Conservation (phyloP, 2,888 invertebrate species). For the Athalia rosae region DNA sequence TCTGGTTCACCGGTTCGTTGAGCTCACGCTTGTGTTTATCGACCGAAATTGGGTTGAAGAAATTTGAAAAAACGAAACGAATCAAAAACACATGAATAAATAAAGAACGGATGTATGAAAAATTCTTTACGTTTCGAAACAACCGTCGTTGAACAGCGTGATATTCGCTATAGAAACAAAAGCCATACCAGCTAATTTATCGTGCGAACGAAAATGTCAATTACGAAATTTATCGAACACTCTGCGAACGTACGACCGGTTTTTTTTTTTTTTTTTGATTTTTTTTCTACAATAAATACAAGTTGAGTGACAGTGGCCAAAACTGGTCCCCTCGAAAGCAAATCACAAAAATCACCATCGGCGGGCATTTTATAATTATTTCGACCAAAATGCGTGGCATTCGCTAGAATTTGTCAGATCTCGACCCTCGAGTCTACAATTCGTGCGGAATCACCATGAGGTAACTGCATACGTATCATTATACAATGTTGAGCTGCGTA, state of each 20-base stretch:
- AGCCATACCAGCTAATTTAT: conserved; percentile 36
- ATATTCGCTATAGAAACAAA: conserved; percentile 21
- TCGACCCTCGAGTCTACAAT: conserved; percentile 1
- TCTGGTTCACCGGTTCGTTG: neutral
- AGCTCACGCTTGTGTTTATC: conserved; percentile 17
- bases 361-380: conserved; percentile 26
- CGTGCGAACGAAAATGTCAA: conserved; percentile 26
- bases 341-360: conserved; percentile 15
- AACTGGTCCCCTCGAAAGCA: conserved; percentile 18
- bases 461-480: conserved; percentile 4
- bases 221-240: conserved; percentile 12
- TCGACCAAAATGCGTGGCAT: conserved; percentile 24
- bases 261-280: neutral
- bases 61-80: conserved; percentile 17
- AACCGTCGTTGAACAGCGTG: conserved; percentile 6
- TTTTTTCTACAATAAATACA: conserved; percentile 31
- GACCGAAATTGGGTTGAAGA: conserved; percentile 1
- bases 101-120: neutral
- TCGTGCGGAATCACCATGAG: conserved; percentile 16
- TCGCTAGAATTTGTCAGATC: conserved; percentile 9
- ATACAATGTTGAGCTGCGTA: neutral
- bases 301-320: conserved; percentile 22
- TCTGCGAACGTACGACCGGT: neutral
- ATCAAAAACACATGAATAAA: neutral
- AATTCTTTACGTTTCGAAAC: conserved; percentile 25